phyloP scores from a whole-genome alignment of 2,797 vertebrate species.

The Fundulus diaphanus region DNA sequence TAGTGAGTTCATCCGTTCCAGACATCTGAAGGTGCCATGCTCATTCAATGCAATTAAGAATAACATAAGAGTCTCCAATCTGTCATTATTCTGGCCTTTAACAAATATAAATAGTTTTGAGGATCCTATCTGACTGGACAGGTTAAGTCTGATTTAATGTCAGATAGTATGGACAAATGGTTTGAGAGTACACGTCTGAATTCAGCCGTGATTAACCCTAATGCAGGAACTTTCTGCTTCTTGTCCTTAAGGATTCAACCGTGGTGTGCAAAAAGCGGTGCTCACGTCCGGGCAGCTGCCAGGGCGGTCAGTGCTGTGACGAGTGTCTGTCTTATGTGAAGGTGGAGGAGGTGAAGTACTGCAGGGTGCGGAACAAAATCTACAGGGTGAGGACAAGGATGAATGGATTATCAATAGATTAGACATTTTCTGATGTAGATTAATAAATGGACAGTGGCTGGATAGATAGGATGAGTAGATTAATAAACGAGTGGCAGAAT shows the following conservation, averaged over 20 bases:
- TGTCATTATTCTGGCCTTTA: background rate
- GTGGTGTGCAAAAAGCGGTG: slow-evolving; percentile 91
- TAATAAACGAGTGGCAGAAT: background rate
- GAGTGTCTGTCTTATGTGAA: slow-evolving; percentile 88
- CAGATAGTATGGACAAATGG: background rate
- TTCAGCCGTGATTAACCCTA: background rate
- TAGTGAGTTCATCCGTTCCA: no score
- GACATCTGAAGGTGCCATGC: no score
- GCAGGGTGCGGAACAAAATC: slow-evolving; percentile 92
- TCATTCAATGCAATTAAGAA: no score
- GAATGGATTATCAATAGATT: background rate
- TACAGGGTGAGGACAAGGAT: slow-evolving; percentile 86
- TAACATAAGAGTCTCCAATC: no score
- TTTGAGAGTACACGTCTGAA: no score
- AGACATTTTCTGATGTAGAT: background rate
- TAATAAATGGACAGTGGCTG: background rate
- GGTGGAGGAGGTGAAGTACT: slow-evolving; percentile 89
- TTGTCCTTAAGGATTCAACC: slow-evolving; percentile 87
- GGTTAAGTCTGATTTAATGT: background rate
- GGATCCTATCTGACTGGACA: background rate
- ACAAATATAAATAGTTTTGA: background rate
- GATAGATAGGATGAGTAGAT: background rate
- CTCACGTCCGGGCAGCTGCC: slow-evolving; percentile 82
- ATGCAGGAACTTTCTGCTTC: background rate
- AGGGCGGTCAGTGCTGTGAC: slow-evolving; percentile 84